Evolutionary conservation across 2,888 invertebrate species (phyloP), one percentile per base, ranked within the genome.

Genomic region (Eupithecia subfuscata): DNA sequence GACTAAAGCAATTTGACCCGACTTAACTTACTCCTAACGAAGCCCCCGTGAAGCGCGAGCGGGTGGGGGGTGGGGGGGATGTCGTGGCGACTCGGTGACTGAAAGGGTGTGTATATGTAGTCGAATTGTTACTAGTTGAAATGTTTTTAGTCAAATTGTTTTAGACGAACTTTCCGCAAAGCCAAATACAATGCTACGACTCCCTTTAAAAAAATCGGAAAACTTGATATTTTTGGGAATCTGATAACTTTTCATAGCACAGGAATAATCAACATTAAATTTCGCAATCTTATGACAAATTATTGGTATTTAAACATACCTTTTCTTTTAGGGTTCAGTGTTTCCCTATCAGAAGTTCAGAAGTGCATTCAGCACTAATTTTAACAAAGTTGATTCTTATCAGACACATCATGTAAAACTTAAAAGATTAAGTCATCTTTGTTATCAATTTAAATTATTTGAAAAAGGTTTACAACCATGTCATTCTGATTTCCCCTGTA

Each of bases 311-410:
- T 14, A 65, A 48, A 71, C n/a, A 71, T 70, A 73, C 76, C 70
- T 64, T 60, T 60, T 18, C 9, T 56, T 56, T 37, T 16, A 60
- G 65, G 69, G 74, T 30, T 30, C 43, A 6, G 71, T 81, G 77
- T 73, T 77, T 69, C 76, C 82, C 79, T 82, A 67, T 76, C 79
- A 78, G 77, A 52, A 82, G 76, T 78, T 76, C 79, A 78, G 77
- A 52, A 82, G 76, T 78, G 80, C 83, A 79, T 82, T 79, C 76
- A 80, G 82, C 84, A 84, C 80, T 60, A 45, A 40, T 65, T 78
- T 82, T 84, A 81, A 84, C 78, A 85, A 84, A 87, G 83, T 87
- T 87, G 86, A 89, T 87, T 86, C 89, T 90, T 90, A 90, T 82
- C 87, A 88, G 86, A 89, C 89, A 86, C 85, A 82, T 74, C 83